Conservation (phyloP, 2,797 vertebrate genomes). For the Cottoperca gobio region DNA sequence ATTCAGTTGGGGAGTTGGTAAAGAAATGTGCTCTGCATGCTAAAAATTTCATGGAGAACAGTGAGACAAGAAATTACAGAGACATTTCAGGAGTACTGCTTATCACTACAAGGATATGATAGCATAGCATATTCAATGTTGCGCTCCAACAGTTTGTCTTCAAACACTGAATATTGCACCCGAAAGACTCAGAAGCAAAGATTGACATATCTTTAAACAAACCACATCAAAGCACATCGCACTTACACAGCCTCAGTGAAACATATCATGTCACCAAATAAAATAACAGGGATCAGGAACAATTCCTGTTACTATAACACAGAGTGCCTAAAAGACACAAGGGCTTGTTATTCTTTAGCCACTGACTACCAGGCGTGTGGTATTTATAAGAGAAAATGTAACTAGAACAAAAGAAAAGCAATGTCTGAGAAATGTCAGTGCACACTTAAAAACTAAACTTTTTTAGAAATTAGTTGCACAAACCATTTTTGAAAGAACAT, state of each 20-base stretch:
- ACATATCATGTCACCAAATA: slow-evolving; percentile 16
- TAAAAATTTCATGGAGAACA: slow-evolving; percentile 40
- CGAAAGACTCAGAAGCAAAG: slow-evolving; percentile 32
- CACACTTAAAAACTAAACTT: not conserved
- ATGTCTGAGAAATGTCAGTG: not conserved
- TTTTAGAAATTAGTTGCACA: not conserved
- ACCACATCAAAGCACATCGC: slow-evolving; percentile 39
- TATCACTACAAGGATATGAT: slow-evolving; percentile 48
- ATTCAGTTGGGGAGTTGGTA: slow-evolving; percentile 46
- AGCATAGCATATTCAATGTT: slow-evolving; percentile 47
- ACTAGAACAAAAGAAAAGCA: not conserved
- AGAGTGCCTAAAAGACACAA: slow-evolving; percentile 1
- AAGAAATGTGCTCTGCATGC: slow-evolving; percentile 26
- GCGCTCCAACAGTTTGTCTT: slow-evolving; percentile 46
- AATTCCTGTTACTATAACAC: slow-evolving; percentile 11
- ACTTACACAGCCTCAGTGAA: slow-evolving; percentile 39
- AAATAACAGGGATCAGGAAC: slow-evolving; percentile 26
- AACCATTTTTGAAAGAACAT: not conserved
- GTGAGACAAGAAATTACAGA: slow-evolving; percentile 48
- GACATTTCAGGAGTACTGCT: slow-evolving; percentile 41
- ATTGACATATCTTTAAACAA: slow-evolving; percentile 49
- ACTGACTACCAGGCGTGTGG: not conserved
- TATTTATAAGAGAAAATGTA: slow-evolving; percentile 2
- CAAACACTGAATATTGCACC: slow-evolving; percentile 31
- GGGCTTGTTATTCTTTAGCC: not conserved